Percentiles rank a stretch among this genome's conserved stretches.
These are phyloP conservation scores for Brachymystax lenok DNA, from an alignment of 2,797 vertebrate species.

Conservation along the genomic window DNA sequence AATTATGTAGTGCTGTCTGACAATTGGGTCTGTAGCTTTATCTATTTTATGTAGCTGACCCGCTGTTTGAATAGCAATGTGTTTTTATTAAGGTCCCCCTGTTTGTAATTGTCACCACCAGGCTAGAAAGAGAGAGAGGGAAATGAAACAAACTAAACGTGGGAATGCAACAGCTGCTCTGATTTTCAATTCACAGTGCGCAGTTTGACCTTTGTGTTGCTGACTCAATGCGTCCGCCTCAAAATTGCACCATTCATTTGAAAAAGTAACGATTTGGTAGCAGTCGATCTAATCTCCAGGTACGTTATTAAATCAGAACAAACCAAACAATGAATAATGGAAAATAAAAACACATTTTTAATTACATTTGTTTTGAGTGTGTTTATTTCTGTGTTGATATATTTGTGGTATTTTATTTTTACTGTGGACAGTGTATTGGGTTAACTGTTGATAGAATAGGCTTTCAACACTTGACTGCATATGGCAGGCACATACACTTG, in stretches of 20 bases:
- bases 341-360: slow-evolving; percentile 49
- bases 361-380: slow-evolving; percentile 31
- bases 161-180: slow-evolving; percentile 57
- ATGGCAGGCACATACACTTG: not conserved
- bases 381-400: slow-evolving; percentile 25
- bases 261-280: slow-evolving; percentile 21
- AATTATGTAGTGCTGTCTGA: slow-evolving; percentile 61
- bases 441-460: slow-evolving; percentile 33
- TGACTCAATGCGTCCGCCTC: slow-evolving; percentile 56
- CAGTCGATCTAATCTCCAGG: slow-evolving; percentile 31
- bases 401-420: slow-evolving; percentile 48
- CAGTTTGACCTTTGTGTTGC: slow-evolving; percentile 61
- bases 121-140: slow-evolving; percentile 8
- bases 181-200: slow-evolving; percentile 59
- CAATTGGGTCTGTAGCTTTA: slow-evolving; percentile 59
- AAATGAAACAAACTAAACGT: slow-evolving; percentile 40
- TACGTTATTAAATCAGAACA: slow-evolving; percentile 22
- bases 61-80: slow-evolving; percentile 59
- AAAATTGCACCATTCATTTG: slow-evolving; percentile 41
- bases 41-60: slow-evolving; percentile 44
- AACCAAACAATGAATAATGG: slow-evolving; percentile 28
- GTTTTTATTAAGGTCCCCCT: slow-evolving; percentile 43
- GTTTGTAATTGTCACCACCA: slow-evolving; percentile 61
- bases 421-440: slow-evolving; percentile 23
- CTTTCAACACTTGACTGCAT: slow-evolving; percentile 35